A percentile compares a stretch with the other conserved stretches of the same genome.
Evolutionary conservation across 2,113 vertebrate species (phyloP).

Genomic region (Muscicapa adusta): DNA sequence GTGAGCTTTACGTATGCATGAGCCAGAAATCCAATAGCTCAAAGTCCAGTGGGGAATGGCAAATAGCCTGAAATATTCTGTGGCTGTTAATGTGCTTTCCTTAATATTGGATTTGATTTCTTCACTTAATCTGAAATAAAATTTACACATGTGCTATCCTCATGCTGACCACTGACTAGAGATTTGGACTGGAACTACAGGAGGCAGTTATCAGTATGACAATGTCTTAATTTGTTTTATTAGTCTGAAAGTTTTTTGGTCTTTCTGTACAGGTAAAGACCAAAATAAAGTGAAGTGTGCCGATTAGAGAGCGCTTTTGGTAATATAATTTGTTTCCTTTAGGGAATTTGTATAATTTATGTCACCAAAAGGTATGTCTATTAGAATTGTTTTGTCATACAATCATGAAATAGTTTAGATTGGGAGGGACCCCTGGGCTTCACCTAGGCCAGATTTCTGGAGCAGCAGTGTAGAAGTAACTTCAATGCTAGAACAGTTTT

Average conservation of each 20-base stretch:
- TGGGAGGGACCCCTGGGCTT: not conserved
- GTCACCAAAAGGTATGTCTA: not conserved
- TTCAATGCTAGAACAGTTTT: not conserved
- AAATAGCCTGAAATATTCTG: not conserved
- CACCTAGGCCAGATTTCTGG: not conserved
- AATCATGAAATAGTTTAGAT: not conserved
- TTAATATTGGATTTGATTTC: not conserved
- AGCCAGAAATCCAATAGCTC: not conserved
- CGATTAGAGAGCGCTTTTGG: not conserved
- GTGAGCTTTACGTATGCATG: not conserved
- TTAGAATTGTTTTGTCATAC: not conserved
- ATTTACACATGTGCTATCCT: not conserved
- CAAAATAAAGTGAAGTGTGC: not conserved
- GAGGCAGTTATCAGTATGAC: not conserved
- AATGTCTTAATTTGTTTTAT: not conserved
- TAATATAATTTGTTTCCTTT: not conserved
- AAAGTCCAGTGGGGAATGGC: not conserved
- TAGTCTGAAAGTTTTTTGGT: not conserved
- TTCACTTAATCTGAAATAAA: not conserved
- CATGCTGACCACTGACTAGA: not conserved
- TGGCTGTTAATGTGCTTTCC: not conserved
- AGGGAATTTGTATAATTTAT: not conserved
- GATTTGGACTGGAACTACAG: not conserved
- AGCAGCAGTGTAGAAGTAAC: fast-evolving
- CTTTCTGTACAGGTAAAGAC: not conserved